Percentiles rank a stretch among this genome's conserved stretches.
phyloP scores from a whole-genome alignment of 2,797 vertebrate species.

The Microchirus variegatus region DNA sequence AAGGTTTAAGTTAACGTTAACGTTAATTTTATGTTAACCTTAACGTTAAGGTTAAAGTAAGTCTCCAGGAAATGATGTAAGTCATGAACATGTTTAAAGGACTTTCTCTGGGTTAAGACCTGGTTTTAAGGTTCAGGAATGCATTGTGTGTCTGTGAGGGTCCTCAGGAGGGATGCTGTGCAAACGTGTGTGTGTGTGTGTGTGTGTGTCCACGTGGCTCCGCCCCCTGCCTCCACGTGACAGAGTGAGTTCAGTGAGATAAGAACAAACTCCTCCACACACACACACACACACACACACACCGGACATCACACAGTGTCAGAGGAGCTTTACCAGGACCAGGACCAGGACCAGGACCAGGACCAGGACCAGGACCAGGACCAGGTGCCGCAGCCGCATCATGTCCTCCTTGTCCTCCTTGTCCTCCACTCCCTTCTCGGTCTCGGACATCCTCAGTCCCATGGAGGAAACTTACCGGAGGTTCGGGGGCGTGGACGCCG shows the following conservation, averaged over 20 bases:
- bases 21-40: too few species aligned
- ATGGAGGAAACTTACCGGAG: conserved; percentile 95
- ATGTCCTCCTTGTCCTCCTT: too few species aligned
- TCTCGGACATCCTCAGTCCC: conserved; percentile 92
- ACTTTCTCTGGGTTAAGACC: too few species aligned
- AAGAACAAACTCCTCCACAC: conserved; percentile 68
- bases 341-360: conserved; percentile 54
- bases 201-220: conserved; percentile 78
- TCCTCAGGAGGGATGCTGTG: conserved; percentile 26
- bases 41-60: too few species aligned
- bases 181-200: conserved; percentile 42
- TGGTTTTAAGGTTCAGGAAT: too few species aligned
- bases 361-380: conserved; percentile 25
- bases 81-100: too few species aligned
- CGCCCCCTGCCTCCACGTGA: conserved; percentile 64
- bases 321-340: conserved; percentile 19
- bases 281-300: too few species aligned
- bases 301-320: too few species aligned
- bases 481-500: conserved; percentile 84
- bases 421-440: conserved; percentile 94
- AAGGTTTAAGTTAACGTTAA: too few species aligned
- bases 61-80: too few species aligned
- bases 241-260: conserved; percentile 84
- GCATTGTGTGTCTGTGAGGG: conserved; percentile 46
- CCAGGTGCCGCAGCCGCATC: conserved; percentile 65